phyloP scores from a whole-genome alignment of 2,888 invertebrate species.

The Embidobia sp. region DNA sequence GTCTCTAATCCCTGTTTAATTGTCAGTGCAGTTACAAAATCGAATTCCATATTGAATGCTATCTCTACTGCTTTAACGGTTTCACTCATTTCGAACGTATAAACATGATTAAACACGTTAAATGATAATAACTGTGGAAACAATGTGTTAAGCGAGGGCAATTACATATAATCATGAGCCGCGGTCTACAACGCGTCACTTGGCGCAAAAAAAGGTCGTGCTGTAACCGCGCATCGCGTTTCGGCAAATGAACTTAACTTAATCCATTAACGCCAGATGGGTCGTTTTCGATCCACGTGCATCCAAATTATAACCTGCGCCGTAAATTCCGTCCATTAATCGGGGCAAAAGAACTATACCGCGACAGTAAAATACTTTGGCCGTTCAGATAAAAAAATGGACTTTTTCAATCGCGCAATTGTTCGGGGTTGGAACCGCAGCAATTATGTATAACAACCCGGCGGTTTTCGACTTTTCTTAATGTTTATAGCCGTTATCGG shows the following conservation, averaged over 20 bases:
- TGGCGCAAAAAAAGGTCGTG: neutral
- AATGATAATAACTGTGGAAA: conserved; percentile 16
- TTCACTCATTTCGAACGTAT: no score
- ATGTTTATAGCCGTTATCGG: conserved; percentile 35
- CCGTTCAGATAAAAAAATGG: no score
- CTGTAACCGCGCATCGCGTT: neutral
- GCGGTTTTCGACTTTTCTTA: conserved; percentile 28
- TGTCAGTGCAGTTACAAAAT: no score
- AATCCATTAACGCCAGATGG: neutral
- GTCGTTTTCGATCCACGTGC: neutral
- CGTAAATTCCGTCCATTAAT: no score
- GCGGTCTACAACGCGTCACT: neutral
- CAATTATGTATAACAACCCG: conserved; percentile 11
- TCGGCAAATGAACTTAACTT: conserved; percentile 6
- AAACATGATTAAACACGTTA: neutral
- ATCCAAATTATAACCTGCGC: no score
- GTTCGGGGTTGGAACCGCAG: neutral
- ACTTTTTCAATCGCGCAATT: no score
- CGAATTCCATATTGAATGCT: no score
- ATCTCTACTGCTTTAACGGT: no score
- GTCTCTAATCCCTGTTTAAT: no score
- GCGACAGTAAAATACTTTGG: no score
- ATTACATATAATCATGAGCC: conserved; percentile 16
- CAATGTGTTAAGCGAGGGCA: conserved; percentile 22
- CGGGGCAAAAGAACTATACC: no score